These are phyloP conservation scores for Cathartes aura DNA, from an alignment of 2,113 vertebrate species.

Conservation along the genomic window DNA sequence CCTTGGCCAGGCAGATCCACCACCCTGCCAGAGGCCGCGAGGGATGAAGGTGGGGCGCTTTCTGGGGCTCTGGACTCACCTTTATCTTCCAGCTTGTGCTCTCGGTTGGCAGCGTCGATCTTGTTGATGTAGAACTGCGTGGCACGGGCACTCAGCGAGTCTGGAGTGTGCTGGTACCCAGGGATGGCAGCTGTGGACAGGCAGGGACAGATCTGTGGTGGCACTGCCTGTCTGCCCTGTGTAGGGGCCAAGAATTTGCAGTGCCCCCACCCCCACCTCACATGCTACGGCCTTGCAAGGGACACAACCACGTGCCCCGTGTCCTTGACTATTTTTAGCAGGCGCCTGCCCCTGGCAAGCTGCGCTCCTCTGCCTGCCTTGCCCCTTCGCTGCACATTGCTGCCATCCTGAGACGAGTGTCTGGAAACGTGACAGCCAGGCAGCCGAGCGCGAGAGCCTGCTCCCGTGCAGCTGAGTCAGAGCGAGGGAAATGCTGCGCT, in stretches of 20 bases:
- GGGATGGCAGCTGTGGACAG: conserved; percentile 86
- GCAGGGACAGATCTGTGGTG: conserved; percentile 8
- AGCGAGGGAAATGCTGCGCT: neutral
- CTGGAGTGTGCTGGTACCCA: conserved; percentile 92
- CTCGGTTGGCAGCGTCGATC: conserved; percentile 86
- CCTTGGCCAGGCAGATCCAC: neutral
- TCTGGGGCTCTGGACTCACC: conserved; percentile 72
- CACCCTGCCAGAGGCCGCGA: neutral
- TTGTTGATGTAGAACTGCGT: conserved; percentile 92
- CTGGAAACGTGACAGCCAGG: conserved; percentile 65
- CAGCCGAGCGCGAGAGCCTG: neutral
- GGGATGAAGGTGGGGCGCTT: neutral
- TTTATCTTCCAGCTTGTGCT: conserved; percentile 92
- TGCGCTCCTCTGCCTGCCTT: conserved; percentile 63
- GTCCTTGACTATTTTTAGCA: conserved; percentile 74
- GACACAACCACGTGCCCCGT: conserved; percentile 57
- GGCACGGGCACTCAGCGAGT: conserved; percentile 77
- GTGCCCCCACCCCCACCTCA: conserved; percentile 55
- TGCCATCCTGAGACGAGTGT: conserved; percentile 69
- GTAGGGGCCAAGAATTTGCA: conserved; percentile 58
- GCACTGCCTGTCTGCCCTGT: conserved; percentile 20
- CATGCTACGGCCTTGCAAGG: conserved; percentile 59
- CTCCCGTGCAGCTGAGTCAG: conserved; percentile 66
- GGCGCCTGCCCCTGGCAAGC: conserved; percentile 65
- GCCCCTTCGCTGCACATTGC: conserved; percentile 67